Conservation (phyloP, 2,888 invertebrate genomes). For the Patella depressa region DNA sequence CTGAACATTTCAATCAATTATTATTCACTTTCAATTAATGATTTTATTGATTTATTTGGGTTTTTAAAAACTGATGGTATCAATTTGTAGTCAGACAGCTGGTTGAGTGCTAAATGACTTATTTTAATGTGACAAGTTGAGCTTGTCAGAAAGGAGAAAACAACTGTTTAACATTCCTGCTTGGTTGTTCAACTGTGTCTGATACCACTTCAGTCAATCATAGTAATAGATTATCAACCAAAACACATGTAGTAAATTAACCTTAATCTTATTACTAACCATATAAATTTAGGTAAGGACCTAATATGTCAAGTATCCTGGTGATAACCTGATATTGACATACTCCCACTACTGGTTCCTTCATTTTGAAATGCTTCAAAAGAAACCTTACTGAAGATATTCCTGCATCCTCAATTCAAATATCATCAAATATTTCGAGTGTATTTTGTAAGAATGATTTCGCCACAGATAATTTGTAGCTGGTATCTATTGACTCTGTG, state of each 20-base stretch:
- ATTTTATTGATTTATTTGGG: no score
- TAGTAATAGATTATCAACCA: neutral
- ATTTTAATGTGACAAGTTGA: neutral
- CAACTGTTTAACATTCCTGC: neutral
- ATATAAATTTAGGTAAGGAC: slow-evolving; percentile 6
- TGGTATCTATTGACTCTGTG: no score
- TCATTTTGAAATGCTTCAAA: no score
- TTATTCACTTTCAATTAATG: no score
- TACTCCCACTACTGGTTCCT: neutral
- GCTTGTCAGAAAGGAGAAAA: slow-evolving; percentile 1
- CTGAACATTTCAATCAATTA: no score
- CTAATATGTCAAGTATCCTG: neutral
- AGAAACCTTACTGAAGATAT: no score
- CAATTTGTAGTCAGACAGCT: slow-evolving; percentile 10
- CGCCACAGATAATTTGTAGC: no score
- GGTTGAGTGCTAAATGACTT: slow-evolving; percentile 1
- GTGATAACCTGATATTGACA: neutral
- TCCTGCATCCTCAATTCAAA: no score
- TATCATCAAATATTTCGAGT: no score
- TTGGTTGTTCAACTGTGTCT: neutral
- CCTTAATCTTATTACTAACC: neutral
- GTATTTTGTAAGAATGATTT: no score
- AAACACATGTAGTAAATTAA: slow-evolving; percentile 7
- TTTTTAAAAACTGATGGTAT: neutral
- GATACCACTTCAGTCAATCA: slow-evolving; percentile 2